Percentiles rank a stretch among this genome's conserved stretches.
These are phyloP conservation scores for Drosophila lacicola DNA, from an alignment of 2,888 invertebrate species.

Conservation along the genomic window DNA sequence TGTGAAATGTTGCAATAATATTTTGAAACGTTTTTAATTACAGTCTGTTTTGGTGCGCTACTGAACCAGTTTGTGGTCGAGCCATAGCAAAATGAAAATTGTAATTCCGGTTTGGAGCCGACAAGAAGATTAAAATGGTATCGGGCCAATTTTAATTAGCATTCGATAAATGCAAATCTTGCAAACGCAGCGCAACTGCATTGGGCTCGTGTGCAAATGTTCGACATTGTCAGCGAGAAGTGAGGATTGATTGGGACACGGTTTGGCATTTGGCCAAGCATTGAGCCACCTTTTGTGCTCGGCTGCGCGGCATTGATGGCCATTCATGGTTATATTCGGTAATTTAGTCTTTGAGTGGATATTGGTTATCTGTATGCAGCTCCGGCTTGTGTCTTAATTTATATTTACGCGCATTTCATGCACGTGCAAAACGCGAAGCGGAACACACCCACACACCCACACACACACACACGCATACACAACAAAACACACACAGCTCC, in stretches of 20 bases:
- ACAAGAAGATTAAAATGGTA: neutral
- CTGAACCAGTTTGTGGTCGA: too few relatives aligned
- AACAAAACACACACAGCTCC: neutral
- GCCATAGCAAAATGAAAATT: neutral
- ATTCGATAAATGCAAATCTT: neutral
- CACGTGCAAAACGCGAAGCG: conserved; percentile 32
- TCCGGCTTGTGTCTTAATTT: conserved; percentile 28
- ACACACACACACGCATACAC: neutral
- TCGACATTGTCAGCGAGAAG: neutral
- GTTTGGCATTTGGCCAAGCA: neutral
- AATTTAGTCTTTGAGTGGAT: conserved; percentile 33
- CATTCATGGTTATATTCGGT: conserved; percentile 16
- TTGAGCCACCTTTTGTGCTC: neutral
- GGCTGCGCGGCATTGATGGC: conserved; percentile 18
- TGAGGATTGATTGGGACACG: neutral
- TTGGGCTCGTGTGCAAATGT: conserved; percentile 6
- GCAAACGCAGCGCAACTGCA: neutral
- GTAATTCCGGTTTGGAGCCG: neutral
- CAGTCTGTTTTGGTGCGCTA: too few relatives aligned
- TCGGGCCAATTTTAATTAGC: neutral
- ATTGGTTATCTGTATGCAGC: conserved; percentile 23
- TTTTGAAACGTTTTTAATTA: too few relatives aligned
- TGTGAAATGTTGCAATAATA: too few relatives aligned
- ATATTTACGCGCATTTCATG: conserved; percentile 48
- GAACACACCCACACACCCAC: neutral